Base-by-base conservation (phyloP, 2,113 vertebrate species). In the Sturnira hondurensis region DNA sequence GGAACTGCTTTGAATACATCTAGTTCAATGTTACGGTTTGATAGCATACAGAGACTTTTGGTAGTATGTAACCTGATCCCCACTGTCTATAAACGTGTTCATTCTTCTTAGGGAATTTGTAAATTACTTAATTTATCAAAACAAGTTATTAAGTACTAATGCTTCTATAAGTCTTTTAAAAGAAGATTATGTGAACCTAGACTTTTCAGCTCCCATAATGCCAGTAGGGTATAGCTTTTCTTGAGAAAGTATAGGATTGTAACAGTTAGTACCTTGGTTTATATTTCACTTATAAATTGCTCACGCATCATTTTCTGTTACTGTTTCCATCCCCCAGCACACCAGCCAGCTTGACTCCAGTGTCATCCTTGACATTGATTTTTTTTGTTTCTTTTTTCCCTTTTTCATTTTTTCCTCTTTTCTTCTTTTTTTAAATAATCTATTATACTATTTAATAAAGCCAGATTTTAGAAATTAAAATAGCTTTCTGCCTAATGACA, bases 401-500 rank as follows among this genome's bases (percentile, higher is more conserved):
- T 12, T 90, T 89, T 74, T 45, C 0, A 77, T 52, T 91, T 84
- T 74, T 47, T 6, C 24, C 38, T 70, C 58, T 28, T 36, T 20
- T 20, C 38, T 26, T 9, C 50, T 41, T 50, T 87, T 22, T 93
- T 92, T 58, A 63, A 47, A 71, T 31, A 80, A 33, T 56, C 1
- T 70, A 19, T 77, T 84, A 93, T 52, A 36, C 24, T 93, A 17
- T 84, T 95, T 93, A 90, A 90, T 93, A 81, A 91, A 76, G 50
- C 78, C 92, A 91, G n/a, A 50, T 58, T 76, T 89, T 63, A 87
- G 68, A 91, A 97, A 47, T 11, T 92, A 58, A 91, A 94, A 65
- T 89, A 63, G 90, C 17, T 17, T 92, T 91, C 43, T 93, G 58
- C 76, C 63, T 89, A 95, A 94, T 91, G 86, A 91, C 12, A 91